Evolutionary conservation across 2,888 invertebrate species (phyloP).

Genomic region (Synanthedon andrenaeformis): DNA sequence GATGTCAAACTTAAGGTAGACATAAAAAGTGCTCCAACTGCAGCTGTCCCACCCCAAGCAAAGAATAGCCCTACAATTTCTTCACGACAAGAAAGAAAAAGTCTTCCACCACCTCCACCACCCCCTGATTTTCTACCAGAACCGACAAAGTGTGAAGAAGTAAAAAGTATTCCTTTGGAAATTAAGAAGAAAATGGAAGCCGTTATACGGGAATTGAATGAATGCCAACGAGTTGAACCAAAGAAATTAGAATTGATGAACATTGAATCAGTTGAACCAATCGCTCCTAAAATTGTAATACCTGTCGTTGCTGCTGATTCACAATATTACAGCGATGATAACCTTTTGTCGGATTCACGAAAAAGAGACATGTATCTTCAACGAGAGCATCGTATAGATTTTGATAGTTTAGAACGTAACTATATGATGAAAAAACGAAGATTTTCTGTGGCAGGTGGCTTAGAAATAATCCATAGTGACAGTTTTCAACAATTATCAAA

Average conservation of each 20-base stretch:
- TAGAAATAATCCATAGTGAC: slow-evolving; percentile 52
- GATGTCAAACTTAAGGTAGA: slow-evolving; percentile 1
- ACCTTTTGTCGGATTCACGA: slow-evolving; percentile 25
- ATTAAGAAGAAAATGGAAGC: slow-evolving; percentile 73
- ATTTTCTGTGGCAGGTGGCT: slow-evolving; percentile 50
- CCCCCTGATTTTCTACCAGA: slow-evolving; percentile 29
- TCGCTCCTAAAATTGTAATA: slow-evolving; percentile 54
- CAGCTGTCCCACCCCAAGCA: slow-evolving; percentile 8
- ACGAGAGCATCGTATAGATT: slow-evolving; percentile 33
- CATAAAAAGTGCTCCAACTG: slow-evolving; percentile 8
- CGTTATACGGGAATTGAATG: slow-evolving; percentile 68
- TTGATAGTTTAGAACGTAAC: slow-evolving; percentile 50
- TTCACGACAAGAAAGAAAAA: slow-evolving; percentile 48
- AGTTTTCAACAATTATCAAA: slow-evolving; percentile 24
- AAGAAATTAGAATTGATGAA: slow-evolving; percentile 34
- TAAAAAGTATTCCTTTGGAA: slow-evolving; percentile 57
- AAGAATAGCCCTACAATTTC: slow-evolving; percentile 36
- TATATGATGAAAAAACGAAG: slow-evolving; percentile 35
- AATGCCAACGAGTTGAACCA: slow-evolving; percentile 48
- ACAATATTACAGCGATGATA: slow-evolving; percentile 50
- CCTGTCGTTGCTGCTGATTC: slow-evolving; percentile 57
- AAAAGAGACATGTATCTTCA: slow-evolving; percentile 28
- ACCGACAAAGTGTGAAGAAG: slow-evolving; percentile 22
- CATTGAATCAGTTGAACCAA: slow-evolving; percentile 32
- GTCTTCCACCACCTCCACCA: slow-evolving; percentile 57